A percentile compares a stretch with the other conserved stretches of the same genome.
Evolutionary conservation across 2,888 invertebrate genomes (phyloP).

Genomic region (Odontomyia ornata): DNA sequence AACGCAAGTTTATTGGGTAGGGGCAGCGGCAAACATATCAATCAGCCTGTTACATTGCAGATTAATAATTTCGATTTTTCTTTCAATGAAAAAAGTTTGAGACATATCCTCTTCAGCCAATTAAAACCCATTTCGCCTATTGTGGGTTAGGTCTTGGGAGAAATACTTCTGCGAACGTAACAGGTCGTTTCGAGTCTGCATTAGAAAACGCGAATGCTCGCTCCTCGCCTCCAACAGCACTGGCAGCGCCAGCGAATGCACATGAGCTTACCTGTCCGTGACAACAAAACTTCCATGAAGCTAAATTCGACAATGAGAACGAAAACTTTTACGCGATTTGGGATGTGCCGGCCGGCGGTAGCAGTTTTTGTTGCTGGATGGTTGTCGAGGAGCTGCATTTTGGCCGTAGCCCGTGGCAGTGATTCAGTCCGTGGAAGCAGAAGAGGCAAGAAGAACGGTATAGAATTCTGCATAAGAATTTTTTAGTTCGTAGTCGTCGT

Average conservation of each 20-base stretch:
- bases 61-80: constrained; percentile 64
- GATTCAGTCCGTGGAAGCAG: no score
- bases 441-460: no score
- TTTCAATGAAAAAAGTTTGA: constrained; percentile 60
- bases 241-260: constrained; percentile 52
- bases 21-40: not conserved
- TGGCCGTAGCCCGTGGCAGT: no score
- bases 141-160: constrained; percentile 61
- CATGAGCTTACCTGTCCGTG: constrained; percentile 64
- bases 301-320: constrained; percentile 45
- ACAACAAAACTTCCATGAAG: constrained; percentile 55
- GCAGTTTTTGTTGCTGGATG: no score
- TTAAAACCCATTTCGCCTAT: constrained; percentile 64
- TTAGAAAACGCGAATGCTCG: not conserved
- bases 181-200: constrained; percentile 58
- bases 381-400: no score
- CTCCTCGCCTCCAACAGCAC: constrained; percentile 43
- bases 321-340: no score
- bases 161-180: constrained; percentile 62
- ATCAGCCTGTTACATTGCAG: constrained; percentile 58
- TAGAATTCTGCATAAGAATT: no score
- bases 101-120: constrained; percentile 60
- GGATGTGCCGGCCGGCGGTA: no score
- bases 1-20: not conserved
- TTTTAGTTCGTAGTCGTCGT: no score